Evolutionary conservation across 35 echinoderm and acorn worm species (phyloP).

Genomic region (Heliocidaris erythrogramma): DNA sequence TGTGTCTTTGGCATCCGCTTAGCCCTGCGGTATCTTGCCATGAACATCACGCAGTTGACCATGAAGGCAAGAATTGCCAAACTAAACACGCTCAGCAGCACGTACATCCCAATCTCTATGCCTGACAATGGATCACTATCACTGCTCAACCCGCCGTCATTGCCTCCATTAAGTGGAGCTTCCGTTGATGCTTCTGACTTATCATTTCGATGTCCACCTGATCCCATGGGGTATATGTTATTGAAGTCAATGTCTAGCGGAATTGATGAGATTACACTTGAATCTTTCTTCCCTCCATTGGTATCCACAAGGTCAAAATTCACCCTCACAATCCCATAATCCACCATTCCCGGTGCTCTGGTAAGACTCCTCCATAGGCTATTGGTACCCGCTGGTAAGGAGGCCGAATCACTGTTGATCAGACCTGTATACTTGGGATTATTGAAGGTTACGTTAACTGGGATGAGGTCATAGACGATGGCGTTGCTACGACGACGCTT

Average conservation of each 20-base stretch:
- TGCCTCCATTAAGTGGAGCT: neutral
- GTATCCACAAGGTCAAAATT: constrained; percentile 27
- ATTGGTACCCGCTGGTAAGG: neutral
- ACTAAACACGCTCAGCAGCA: constrained; percentile 62
- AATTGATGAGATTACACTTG: constrained; percentile 56
- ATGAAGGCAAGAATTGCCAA: constrained; percentile 70
- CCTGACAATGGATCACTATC: constrained; percentile 20
- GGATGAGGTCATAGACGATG: constrained; percentile 49
- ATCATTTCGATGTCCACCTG: constrained; percentile 28
- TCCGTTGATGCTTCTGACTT: neutral
- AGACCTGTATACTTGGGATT: constrained; percentile 20
- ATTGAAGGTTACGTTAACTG: constrained; percentile 58
- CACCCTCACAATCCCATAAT: constrained; percentile 44
- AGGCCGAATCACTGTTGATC: neutral
- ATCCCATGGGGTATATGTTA: constrained; percentile 22
- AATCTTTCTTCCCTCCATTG: constrained; percentile 33
- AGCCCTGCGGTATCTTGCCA: constrained; percentile 55
- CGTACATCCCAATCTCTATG: constrained; percentile 75
- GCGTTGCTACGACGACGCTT: constrained; percentile 50
- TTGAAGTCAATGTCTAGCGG: constrained; percentile 52
- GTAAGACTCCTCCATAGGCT: constrained; percentile 45
- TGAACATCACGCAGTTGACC: constrained; percentile 74
- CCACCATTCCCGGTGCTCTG: constrained; percentile 24
- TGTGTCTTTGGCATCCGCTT: constrained; percentile 54
- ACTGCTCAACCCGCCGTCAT: constrained; percentile 7